Conservation (phyloP, 2,888 invertebrate species). For the Rhaphigaster nebulosa region DNA sequence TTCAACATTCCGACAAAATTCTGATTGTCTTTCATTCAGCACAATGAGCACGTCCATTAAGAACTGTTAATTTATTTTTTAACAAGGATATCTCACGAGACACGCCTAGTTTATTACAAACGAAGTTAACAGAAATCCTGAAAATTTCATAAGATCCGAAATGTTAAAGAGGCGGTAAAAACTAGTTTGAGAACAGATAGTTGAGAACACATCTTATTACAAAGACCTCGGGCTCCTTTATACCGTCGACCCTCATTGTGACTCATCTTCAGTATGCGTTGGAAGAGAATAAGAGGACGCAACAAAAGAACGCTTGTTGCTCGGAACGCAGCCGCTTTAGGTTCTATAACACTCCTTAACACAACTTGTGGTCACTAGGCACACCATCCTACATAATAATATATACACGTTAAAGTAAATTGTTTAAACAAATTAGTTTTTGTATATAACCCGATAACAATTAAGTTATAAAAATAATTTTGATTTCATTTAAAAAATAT, state of each 20-base stretch:
- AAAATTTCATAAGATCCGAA: background rate
- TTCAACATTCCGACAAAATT: too few species aligned
- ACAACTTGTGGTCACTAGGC: background rate
- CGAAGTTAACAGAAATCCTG: too few species aligned
- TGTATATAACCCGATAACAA: too few species aligned
- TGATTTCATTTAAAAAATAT: too few species aligned
- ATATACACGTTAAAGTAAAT: too few species aligned
- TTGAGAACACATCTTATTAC: background rate
- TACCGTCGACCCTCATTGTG: conserved; percentile 1
- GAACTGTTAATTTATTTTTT: too few species aligned
- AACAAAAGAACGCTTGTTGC: conserved; percentile 22
- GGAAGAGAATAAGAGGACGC: background rate
- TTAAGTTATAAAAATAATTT: too few species aligned
- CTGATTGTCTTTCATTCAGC: too few species aligned
- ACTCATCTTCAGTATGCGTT: conserved; percentile 5
- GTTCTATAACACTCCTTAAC: background rate
- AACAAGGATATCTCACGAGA: too few species aligned
- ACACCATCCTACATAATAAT: background rate
- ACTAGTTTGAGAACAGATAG: background rate
- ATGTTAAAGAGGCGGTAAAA: conserved; percentile 6
- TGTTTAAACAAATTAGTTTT: too few species aligned
- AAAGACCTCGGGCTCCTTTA: background rate
- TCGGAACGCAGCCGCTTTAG: background rate
- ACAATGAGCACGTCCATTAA: too few species aligned
- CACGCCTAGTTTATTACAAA: too few species aligned